Conservation (phyloP, 2,113 vertebrate genomes). For the Tapirus terrestris region DNA sequence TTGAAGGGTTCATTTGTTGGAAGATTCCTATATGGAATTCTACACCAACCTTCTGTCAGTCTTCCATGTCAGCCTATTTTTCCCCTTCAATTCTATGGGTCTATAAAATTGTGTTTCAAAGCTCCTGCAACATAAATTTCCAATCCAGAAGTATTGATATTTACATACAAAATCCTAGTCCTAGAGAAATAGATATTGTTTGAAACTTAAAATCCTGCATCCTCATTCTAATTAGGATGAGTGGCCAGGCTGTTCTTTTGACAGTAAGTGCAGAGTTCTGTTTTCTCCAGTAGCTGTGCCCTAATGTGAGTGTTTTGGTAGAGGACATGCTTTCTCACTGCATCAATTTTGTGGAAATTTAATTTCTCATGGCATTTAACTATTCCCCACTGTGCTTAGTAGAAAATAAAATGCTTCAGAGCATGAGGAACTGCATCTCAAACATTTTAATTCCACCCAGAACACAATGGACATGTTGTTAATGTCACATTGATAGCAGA, state of each 20-base stretch:
- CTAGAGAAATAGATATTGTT: neutral
- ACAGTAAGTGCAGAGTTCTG: neutral
- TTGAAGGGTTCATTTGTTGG: neutral
- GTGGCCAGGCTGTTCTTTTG: neutral
- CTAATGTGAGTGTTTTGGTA: neutral
- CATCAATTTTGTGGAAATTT: neutral
- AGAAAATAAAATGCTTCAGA: neutral
- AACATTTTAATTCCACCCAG: neutral
- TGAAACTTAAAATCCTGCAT: neutral
- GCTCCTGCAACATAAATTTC: neutral
- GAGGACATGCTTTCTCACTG: neutral
- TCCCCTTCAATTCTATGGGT: neutral
- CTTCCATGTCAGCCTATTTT: neutral
- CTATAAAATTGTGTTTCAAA: neutral
- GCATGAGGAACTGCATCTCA: neutral
- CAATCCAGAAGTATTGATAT: neutral
- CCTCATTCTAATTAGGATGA: neutral
- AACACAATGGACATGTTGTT: neutral
- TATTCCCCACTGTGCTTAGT: neutral
- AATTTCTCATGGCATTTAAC: neutral
- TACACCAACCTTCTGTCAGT: neutral
- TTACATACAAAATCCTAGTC: neutral
- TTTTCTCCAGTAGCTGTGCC: neutral
- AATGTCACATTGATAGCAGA: neutral
- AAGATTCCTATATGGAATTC: neutral